These are phyloP conservation scores for Lasioglossum albipes DNA, from an alignment of 1,140 invertebrate genomes.

Conservation along the genomic window DNA sequence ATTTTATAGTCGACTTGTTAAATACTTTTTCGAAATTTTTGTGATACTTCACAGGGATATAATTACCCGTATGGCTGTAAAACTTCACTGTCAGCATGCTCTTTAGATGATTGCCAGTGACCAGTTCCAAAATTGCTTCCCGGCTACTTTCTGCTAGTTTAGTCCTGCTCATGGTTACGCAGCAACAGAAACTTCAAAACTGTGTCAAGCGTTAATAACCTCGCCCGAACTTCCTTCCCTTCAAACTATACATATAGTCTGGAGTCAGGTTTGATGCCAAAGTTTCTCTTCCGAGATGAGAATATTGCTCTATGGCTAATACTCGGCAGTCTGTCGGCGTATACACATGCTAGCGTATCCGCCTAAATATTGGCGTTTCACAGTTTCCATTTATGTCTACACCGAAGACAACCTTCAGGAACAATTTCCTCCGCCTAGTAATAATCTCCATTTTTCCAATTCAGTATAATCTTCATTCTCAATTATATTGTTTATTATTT, in stretches of 20 bases:
- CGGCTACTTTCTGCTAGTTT: slow-evolving; percentile 27
- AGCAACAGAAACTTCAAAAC: slow-evolving; percentile 45
- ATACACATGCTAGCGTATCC: background rate
- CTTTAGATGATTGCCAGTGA: slow-evolving; percentile 27
- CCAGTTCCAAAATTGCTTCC: slow-evolving; percentile 35
- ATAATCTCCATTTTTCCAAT: background rate
- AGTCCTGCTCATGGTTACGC: slow-evolving; percentile 26
- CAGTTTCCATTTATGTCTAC: background rate
- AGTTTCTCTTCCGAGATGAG: slow-evolving; percentile 28
- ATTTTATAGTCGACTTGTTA: no score
- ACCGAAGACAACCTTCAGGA: background rate
- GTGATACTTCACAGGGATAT: no score
- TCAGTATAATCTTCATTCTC: no score
- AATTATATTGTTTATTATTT: no score
- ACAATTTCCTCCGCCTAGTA: background rate
- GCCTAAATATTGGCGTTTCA: background rate
- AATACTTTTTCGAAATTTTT: background rate
- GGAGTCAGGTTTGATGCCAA: slow-evolving; percentile 32
- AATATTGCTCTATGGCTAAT: slow-evolving; percentile 20
- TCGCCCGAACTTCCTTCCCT: slow-evolving; percentile 37
- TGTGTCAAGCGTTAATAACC: slow-evolving; percentile 51
- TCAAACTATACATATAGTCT: slow-evolving; percentile 27
- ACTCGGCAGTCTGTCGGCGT: background rate
- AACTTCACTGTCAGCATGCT: background rate
- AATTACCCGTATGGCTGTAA: background rate